These are phyloP conservation scores for Xestobium rufovillosum DNA, from an alignment of 2,888 invertebrate species.

Conservation along the genomic window DNA sequence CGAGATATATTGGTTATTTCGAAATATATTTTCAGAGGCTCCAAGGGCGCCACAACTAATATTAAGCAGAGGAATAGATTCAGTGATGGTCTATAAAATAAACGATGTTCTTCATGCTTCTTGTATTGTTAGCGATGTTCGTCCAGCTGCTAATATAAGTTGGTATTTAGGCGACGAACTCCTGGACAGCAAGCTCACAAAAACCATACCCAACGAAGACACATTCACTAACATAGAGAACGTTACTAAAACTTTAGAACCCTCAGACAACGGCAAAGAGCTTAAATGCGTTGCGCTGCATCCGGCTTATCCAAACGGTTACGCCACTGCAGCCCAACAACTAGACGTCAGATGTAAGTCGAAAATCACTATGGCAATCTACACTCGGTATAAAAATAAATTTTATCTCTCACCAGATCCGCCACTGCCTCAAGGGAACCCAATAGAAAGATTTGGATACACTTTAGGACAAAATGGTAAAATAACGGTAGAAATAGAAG, in stretches of 20 bases:
- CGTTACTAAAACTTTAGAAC: slow-evolving; percentile 52
- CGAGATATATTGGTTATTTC: slow-evolving; percentile 25
- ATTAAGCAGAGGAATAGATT: slow-evolving; percentile 39
- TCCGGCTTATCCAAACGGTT: slow-evolving; percentile 45
- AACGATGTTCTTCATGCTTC: slow-evolving; percentile 57
- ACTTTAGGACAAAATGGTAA: slow-evolving; percentile 63
- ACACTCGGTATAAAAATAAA: slow-evolving; percentile 9
- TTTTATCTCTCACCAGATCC: too few species aligned
- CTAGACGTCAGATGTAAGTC: slow-evolving; percentile 56
- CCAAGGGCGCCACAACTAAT: slow-evolving; percentile 45
- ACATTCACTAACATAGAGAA: slow-evolving; percentile 54
- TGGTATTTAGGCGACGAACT: slow-evolving; percentile 56
- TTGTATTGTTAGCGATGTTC: slow-evolving; percentile 60
- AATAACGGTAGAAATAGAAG: slow-evolving; percentile 63
- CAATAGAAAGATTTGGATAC: slow-evolving; percentile 64
- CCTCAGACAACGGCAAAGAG: slow-evolving; percentile 58
- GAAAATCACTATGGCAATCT: slow-evolving; percentile 10
- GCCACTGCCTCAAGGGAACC: slow-evolving; percentile 51
- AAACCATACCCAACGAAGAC: background rate
- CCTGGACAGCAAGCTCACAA: background rate
- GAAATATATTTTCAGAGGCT: slow-evolving; percentile 39
- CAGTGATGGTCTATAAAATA: slow-evolving; percentile 47
- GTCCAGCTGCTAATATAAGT: slow-evolving; percentile 69
- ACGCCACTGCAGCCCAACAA: slow-evolving; percentile 40
- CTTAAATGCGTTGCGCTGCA: slow-evolving; percentile 64